Conservation (phyloP, 2,888 invertebrate species). For the Calameuta pallipes region DNA sequence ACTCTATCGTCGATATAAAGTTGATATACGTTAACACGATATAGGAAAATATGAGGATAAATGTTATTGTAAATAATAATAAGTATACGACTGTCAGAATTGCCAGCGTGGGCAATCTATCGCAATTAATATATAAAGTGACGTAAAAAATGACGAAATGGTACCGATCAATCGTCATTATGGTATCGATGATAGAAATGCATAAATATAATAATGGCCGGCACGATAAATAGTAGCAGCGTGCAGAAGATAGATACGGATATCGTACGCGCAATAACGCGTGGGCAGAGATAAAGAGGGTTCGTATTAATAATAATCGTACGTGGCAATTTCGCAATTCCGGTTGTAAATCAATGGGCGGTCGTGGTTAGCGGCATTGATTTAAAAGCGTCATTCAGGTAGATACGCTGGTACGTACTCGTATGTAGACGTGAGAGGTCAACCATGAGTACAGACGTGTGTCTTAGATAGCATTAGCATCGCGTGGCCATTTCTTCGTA, state of each 20-base stretch:
- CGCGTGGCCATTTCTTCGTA: neutral
- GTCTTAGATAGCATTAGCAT: neutral
- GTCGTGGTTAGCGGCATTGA: neutral
- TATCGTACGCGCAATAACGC: neutral
- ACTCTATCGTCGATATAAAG: neutral
- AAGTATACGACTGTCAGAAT: neutral
- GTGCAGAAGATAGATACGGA: neutral
- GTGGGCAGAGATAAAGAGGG: neutral
- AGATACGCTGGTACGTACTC: neutral
- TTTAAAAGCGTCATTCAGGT: neutral
- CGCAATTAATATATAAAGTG: neutral
- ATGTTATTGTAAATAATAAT: neutral
- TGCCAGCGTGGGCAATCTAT: neutral
- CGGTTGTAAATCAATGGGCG: conserved; percentile 2
- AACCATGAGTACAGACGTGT: neutral
- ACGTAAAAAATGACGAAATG: neutral
- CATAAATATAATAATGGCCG: neutral
- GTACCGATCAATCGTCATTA: neutral
- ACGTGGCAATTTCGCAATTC: conserved; percentile 7
- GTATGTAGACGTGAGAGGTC: neutral
- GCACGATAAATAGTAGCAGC: neutral
- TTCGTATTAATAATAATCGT: conserved; percentile 2
- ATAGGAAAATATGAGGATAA: neutral
- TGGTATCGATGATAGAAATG: neutral
- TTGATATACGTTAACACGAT: neutral